phyloP scores from a whole-genome alignment of 2,113 vertebrate species.

The Actenoides hombroni region DNA sequence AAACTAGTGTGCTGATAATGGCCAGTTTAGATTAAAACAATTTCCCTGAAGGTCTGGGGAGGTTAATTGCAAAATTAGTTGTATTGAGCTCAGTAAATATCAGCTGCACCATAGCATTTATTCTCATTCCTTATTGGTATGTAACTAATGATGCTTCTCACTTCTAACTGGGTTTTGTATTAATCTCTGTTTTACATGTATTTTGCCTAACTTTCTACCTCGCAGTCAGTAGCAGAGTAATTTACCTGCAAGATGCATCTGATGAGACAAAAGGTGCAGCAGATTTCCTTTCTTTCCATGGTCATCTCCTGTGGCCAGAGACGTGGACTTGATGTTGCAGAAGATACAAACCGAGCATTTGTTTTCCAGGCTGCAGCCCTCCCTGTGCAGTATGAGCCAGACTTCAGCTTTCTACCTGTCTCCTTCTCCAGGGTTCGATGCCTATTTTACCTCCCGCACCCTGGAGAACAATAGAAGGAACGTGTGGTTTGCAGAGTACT shows the following conservation, averaged over 20 bases:
- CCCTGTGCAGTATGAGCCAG: fast-evolving
- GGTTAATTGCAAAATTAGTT: neutral
- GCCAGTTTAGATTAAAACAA: neutral
- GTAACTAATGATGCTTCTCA: neutral
- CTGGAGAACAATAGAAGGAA: conserved; percentile 96
- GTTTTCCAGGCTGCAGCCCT: neutral
- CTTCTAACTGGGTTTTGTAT: neutral
- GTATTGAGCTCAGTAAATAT: neutral
- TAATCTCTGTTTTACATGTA: neutral
- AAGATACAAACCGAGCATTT: fast-evolving
- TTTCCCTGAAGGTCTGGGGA: neutral
- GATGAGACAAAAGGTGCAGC: fast-evolving
- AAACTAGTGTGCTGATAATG: neutral
- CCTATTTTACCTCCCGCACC: conserved; percentile 90
- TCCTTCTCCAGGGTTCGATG: conserved; percentile 83
- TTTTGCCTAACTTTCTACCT: neutral
- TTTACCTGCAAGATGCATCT: neutral
- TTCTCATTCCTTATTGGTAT: neutral
- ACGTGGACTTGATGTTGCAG: fast-evolving
- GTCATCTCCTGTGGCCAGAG: fast-evolving
- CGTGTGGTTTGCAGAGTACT: conserved; percentile 96
- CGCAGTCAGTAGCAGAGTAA: neutral
- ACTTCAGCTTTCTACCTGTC: conserved; percentile 4
- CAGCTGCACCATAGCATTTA: neutral
- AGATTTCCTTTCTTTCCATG: fast-evolving